These are phyloP conservation scores for Mustelus asterias DNA, from an alignment of 2,113 vertebrate species.

Conservation along the genomic window DNA sequence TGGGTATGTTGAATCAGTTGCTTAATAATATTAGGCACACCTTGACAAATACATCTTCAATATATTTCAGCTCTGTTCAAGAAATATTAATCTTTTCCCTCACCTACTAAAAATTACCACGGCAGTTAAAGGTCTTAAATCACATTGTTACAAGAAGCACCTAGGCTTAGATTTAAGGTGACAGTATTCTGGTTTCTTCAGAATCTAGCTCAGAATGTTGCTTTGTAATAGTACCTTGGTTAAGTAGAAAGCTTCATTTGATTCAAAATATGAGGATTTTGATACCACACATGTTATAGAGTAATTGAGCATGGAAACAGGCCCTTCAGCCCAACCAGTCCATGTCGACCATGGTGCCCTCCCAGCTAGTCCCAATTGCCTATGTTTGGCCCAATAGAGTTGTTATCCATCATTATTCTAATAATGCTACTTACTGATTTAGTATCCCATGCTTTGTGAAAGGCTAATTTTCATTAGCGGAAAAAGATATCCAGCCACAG, in stretches of 20 bases:
- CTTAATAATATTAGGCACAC: background rate
- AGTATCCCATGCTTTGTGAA: background rate
- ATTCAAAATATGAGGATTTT: background rate
- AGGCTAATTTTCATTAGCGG: background rate
- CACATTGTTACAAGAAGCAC: background rate
- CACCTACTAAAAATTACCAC: background rate
- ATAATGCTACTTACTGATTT: background rate
- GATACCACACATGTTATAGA: too few species aligned
- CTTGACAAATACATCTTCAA: background rate
- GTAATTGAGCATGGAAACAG: too few species aligned
- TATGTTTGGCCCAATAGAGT: too few species aligned
- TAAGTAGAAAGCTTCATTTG: background rate
- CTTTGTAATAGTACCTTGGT: background rate
- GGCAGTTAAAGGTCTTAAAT: background rate
- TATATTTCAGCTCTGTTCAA: background rate
- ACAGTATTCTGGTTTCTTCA: background rate
- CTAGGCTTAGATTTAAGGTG: background rate
- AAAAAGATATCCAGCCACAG: background rate
- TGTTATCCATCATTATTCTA: background rate
- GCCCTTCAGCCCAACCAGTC: too few species aligned
- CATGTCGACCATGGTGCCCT: too few species aligned
- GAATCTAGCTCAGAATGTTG: background rate
- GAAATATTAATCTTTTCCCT: background rate
- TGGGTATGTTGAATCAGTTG: conserved; percentile 62
- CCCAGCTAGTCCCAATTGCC: too few species aligned